Evolutionary conservation across 1,140 invertebrate species (phyloP), one percentile per base, ranked within the genome.

Genomic region (Magallana ariakensis): DNA sequence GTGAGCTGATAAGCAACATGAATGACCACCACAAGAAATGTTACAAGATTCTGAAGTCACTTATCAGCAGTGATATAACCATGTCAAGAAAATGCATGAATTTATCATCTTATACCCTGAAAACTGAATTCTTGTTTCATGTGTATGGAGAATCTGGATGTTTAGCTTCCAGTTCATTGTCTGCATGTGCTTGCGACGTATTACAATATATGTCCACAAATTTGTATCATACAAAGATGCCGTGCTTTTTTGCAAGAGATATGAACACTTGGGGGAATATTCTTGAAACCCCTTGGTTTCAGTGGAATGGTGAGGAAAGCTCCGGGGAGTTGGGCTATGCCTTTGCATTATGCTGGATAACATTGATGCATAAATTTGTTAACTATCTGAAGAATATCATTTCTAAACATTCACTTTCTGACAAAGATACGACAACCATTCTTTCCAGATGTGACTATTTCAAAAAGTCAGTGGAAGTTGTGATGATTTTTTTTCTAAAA

Each of bases 111-210:
- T 16, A 60, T 60, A n/a, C 58, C 0, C 56, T 84, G 53, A 84
- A 84, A 16, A 58, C 55, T 10, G 82, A n/a, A 22, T 60, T 84
- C 55, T 16, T 84, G 10, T 84, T 58, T 84, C 82, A 84, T 33
- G 82, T 56, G 0, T 84, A 84, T 15, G 82, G 55, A 0, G n/a
- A 33, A 33, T 10, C 1, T 4, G 15, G 13, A 75, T 75, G 66
- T 26, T 0, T 75, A 13, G 6, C 13, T 75, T 33, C 22, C 2
- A 75, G 33, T 13, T 4, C 33, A 22, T 26, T 26, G 11, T 19
- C 22, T 0, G 22, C 26, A 11, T 75, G 66, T 26, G 2, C 13
- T 10, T 26, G 33, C 33, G 66, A 75, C 33, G 22, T 75, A 5
- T 75, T 75, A 75, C 22, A 75, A 8, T 75, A 75, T 13, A 3